Conservation (phyloP, 1,140 invertebrate species). For the Vanessa tameamea region DNA sequence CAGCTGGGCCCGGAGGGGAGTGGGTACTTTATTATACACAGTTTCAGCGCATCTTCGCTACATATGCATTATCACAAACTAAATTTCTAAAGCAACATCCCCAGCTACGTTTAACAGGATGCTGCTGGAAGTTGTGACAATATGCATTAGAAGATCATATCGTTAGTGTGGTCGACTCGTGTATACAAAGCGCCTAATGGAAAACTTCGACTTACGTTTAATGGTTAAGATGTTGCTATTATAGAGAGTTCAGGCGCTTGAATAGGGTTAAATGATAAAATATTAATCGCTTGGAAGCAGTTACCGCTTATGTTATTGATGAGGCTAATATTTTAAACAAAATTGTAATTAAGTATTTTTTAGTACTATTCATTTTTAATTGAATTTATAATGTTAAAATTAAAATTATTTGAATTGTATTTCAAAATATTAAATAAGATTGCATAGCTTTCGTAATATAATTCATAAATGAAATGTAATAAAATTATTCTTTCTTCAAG, state of each 20-base stretch:
- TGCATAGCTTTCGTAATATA: not conserved
- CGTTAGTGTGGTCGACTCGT: slow-evolving; percentile 43
- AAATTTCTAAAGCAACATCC: slow-evolving; percentile 47
- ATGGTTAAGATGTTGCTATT: slow-evolving; percentile 46
- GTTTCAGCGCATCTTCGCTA: slow-evolving; percentile 30
- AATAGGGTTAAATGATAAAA: not conserved
- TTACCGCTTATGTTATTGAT: not conserved
- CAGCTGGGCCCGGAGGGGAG: slow-evolving; percentile 54
- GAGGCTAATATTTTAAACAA: too few species aligned
- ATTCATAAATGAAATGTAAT: slow-evolving; percentile 39
- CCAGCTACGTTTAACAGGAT: slow-evolving; percentile 35
- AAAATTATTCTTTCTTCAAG: slow-evolving; percentile 64
- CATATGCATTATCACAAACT: slow-evolving; percentile 45
- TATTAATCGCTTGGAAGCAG: not conserved
- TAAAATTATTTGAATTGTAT: not conserved
- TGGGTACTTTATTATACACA: slow-evolving; percentile 38
- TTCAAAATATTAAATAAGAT: not conserved
- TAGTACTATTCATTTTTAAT: too few species aligned
- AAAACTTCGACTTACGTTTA: slow-evolving; percentile 39
- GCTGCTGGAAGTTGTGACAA: slow-evolving; percentile 42
- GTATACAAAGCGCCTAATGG: slow-evolving; percentile 46
- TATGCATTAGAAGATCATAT: slow-evolving; percentile 55
- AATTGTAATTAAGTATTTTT: too few species aligned
- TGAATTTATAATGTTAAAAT: not conserved
- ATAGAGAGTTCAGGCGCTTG: slow-evolving; percentile 40